Evolutionary conservation across 2,888 invertebrate genomes (phyloP), one percentile per base, ranked within the genome.

Genomic region (Epistrophe grossulariae): DNA sequence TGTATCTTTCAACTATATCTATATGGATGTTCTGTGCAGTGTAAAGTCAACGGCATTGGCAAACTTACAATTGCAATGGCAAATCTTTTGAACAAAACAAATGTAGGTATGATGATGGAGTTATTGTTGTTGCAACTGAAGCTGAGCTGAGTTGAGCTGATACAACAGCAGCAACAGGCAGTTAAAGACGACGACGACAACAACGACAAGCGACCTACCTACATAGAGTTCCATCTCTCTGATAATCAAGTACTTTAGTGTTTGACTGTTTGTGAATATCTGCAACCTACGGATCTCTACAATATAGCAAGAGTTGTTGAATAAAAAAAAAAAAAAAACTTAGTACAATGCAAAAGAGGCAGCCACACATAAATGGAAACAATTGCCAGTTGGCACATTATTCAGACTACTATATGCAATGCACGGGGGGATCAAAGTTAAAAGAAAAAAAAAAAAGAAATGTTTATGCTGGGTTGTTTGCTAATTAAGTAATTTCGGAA

Each of bases 21-120:
- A 31, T 66, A 31, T 52, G 38, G 19, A 55, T 70, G 71, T 74
- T 74, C 55, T 76, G 66, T 79, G 64, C 60, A 71, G 82, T 66
- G 38, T 62, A 40, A 82, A 82, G 82, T 87, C 87, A 87, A 79
- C 72, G 74, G 82, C 74, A 72, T 78, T 87, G 82, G 82, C 55
- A 78, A 82, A 74, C 79, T 48, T 68, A 79, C 82, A 82, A 82
- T 79, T 87, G 87, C 82, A 87, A 72, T 87, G 66, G 85, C 79
- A 82, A 81, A 74, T 85, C 73, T 28, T 40, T 70, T 35, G 55
- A 78, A 57, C 60, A 78, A 70, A 73, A 77, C 70, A 77, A 80
- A 72, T 80, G 80, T 79, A 72, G 66, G 83, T 78, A 79, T 71
- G 72, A 74, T 76, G 72, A 74, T 78, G 81, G 60, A 77, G 60